These are phyloP conservation scores for Centruroides vittatus DNA, from an alignment of 1,140 invertebrate genomes.

Conservation along the genomic window DNA sequence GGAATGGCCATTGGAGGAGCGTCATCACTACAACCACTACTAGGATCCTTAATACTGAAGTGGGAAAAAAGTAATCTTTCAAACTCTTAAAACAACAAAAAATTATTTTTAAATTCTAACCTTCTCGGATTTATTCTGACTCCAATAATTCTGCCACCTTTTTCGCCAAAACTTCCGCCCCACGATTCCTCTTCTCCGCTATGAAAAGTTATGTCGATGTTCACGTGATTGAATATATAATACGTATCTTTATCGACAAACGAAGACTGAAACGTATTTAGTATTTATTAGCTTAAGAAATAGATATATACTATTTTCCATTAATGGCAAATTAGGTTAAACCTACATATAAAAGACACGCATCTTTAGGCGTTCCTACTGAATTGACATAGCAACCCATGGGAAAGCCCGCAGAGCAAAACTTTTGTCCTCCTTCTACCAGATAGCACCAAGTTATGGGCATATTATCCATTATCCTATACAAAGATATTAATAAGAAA, in stretches of 20 bases:
- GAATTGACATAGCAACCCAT: constrained; percentile 84
- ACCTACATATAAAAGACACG: constrained; percentile 43
- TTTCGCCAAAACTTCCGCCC: constrained; percentile 54
- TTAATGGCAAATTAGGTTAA: background rate
- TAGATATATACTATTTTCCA: too few species aligned
- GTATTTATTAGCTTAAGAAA: background rate
- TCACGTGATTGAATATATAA: constrained; percentile 94
- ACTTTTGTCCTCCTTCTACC: constrained; percentile 53
- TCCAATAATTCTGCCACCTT: constrained; percentile 79
- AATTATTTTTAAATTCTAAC: background rate
- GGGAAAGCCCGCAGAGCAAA: constrained; percentile 89
- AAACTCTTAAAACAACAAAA: too few species aligned
- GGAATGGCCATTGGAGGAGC: constrained; percentile 49
- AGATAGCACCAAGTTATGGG: constrained; percentile 83
- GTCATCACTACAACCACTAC: constrained; percentile 37
- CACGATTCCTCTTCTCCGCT: constrained; percentile 69
- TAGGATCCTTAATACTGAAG: constrained; percentile 29
- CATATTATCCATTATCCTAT: constrained; percentile 75
- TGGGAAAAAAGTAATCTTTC: background rate
- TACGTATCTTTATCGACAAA: constrained; percentile 53
- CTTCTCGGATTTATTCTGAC: constrained; percentile 64
- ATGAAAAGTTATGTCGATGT: constrained; percentile 84
- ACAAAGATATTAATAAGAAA: background rate
- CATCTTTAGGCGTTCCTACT: constrained; percentile 39
- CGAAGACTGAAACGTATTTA: constrained; percentile 4